Evolutionary conservation across 2,888 invertebrate species (phyloP).

Genomic region (Cataglyphis albicans): DNA sequence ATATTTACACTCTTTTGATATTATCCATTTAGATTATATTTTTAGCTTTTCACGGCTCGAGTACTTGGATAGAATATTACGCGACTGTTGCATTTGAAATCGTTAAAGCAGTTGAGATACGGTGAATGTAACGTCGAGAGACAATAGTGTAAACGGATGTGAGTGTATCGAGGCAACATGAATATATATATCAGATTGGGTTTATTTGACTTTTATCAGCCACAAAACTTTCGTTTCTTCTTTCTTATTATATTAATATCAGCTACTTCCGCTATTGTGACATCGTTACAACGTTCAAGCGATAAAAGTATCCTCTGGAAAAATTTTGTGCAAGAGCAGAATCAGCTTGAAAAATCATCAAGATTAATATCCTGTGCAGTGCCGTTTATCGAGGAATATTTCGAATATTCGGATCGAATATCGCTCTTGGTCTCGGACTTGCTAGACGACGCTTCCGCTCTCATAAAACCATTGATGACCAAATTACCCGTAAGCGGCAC

Average conservation of each 20-base stretch:
- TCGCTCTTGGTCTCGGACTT: conserved; percentile 61
- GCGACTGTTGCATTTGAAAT: conserved; percentile 1
- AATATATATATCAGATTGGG: not conserved
- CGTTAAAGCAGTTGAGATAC: not conserved
- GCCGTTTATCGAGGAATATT: conserved; percentile 61
- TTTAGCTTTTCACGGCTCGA: conserved; percentile 2
- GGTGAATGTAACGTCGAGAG: not conserved
- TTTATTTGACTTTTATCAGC: not conserved
- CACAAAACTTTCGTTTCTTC: not conserved
- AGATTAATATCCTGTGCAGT: conserved; percentile 64
- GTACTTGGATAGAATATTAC: not conserved
- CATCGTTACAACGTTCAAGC: conserved; percentile 1
- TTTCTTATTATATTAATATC: conserved; percentile 14
- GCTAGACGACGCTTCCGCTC: not conserved
- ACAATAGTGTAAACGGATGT: not conserved
- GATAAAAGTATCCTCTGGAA: conserved; percentile 48
- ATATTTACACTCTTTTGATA: conserved; percentile 27
- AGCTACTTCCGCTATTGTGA: conserved; percentile 11
- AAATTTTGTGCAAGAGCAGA: not conserved
- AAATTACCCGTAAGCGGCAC: conserved; percentile 55
- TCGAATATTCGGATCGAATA: conserved; percentile 42
- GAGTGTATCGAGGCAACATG: not conserved
- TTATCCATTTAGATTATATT: conserved; percentile 19
- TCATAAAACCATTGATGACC: conserved; percentile 50
- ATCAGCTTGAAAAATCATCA: not conserved